These are phyloP conservation scores for Oconnorella tubifera DNA, from an alignment of 2,888 invertebrate genomes.

Conservation along the genomic window DNA sequence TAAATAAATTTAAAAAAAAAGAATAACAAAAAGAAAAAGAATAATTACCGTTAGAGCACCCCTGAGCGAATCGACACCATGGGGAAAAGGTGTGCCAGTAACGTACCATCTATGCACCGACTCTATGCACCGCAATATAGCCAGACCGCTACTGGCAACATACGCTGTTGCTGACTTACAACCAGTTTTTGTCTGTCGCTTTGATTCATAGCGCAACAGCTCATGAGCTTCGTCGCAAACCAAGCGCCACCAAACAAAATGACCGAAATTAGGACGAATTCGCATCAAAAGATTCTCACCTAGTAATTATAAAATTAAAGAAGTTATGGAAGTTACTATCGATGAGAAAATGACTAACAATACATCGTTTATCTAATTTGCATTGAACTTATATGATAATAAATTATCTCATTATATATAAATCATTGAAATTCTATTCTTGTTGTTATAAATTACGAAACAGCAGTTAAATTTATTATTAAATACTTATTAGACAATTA, in stretches of 20 bases:
- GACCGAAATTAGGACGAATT: constrained; percentile 17
- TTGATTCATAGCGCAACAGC: constrained; percentile 18
- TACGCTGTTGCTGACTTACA: neutral
- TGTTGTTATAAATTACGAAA: too few species aligned
- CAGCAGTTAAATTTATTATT: too few species aligned
- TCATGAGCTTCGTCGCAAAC: constrained; percentile 25
- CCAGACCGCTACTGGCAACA: constrained; percentile 12
- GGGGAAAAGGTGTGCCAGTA: constrained; percentile 24
- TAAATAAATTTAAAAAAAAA: constrained; percentile 17
- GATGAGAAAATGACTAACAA: too few species aligned
- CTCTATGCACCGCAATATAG: constrained; percentile 1
- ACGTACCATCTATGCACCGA: constrained; percentile 20
- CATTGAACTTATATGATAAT: too few species aligned
- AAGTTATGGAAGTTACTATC: too few species aligned
- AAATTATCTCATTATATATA: too few species aligned
- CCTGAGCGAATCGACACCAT: constrained; percentile 14
- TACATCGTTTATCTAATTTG: too few species aligned
- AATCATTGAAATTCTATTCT: too few species aligned
- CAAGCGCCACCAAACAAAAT: constrained; percentile 24
- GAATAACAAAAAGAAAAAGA: neutral
- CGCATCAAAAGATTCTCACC: constrained; percentile 11
- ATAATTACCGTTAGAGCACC: constrained; percentile 10
- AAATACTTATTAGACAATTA: too few species aligned
- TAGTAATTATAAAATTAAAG: too few species aligned
- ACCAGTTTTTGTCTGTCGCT: neutral